These are phyloP conservation scores for Crax fasciolata DNA, from an alignment of 2,797 vertebrate genomes.

Conservation along the genomic window DNA sequence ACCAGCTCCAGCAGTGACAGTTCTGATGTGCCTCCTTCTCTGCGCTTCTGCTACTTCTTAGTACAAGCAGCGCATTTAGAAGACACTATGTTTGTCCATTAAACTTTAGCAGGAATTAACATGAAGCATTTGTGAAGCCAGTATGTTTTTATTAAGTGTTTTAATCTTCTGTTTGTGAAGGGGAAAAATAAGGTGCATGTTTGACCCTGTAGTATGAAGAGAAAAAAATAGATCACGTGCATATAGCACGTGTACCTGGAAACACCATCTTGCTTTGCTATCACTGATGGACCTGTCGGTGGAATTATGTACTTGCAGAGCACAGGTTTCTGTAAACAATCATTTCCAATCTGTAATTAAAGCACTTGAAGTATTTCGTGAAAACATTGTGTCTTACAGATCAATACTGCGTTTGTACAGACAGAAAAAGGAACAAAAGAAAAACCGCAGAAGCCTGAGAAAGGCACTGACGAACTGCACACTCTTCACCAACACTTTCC, in stretches of 20 bases:
- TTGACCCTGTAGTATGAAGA: neutral
- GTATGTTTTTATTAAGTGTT: neutral
- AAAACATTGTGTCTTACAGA: neutral
- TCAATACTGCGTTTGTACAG: neutral
- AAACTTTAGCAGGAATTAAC: neutral
- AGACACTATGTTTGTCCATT: neutral
- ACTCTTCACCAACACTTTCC: neutral
- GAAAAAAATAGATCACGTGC: neutral
- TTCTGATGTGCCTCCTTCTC: neutral
- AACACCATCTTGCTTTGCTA: neutral
- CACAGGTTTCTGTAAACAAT: neutral
- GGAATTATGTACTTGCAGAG: neutral
- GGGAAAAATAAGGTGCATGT: neutral
- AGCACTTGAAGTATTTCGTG: neutral
- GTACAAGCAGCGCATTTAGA: neutral
- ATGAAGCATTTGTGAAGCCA: neutral
- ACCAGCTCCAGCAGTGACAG: neutral
- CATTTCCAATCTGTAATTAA: neutral
- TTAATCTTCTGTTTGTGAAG: neutral
- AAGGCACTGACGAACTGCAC: neutral
- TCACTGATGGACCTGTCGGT: neutral
- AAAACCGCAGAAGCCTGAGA: neutral
- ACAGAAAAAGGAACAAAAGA: neutral
- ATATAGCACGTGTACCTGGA: neutral
- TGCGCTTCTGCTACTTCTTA: neutral